Evolutionary conservation across 2,797 vertebrate species (phyloP), one percentile per base, ranked within the genome.

Genomic region (Centroberyx gerrardi): DNA sequence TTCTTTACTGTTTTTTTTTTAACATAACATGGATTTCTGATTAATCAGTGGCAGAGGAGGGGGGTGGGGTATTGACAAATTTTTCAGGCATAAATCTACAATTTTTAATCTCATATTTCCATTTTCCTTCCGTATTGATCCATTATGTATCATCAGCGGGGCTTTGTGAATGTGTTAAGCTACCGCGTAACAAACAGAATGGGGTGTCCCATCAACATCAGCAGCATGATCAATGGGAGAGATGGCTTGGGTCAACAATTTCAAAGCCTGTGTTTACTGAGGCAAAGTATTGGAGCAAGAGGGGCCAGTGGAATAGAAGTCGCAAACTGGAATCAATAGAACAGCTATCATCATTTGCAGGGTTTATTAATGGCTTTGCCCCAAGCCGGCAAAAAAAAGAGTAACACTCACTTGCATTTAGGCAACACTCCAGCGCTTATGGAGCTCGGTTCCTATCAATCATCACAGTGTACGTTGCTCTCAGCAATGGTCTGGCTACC

Each of bases 271-370:
- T 91, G 90, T 92, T 94, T 91, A 91, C 89, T 88, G 90, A 90
- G 77, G 83, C 88, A 92, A 83, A 85, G 86, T 78, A 87, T 89
- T 80, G 74, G 67, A 88, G 87, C 72, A 67, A 82, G 76, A 87
- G 29, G 52, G 84, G 52, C 67, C 44, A 48, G 15, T 81, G 75
- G 80, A 88, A 81, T 73, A 63, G 85, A 84, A 65, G 85, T 83
- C 72, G 87, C 78, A 87, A 88, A 87, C 76, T 73, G 18, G 63
- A 90, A 93, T 94, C 92, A 74, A 94, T 94, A 87, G 68, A 89
- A 83, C 88, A 86, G 88, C 92, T 91, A 92, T 94, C 89, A 92
- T 93, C 90, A 93, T 92, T 92, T 91, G 80, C 87, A 70, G 66
- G 73, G 60, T 90, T 89, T 92, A 92, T 93, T 91, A 93, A 93